Base-by-base conservation (phyloP, 1,140 invertebrate species). In the Magallana ariakensis region DNA sequence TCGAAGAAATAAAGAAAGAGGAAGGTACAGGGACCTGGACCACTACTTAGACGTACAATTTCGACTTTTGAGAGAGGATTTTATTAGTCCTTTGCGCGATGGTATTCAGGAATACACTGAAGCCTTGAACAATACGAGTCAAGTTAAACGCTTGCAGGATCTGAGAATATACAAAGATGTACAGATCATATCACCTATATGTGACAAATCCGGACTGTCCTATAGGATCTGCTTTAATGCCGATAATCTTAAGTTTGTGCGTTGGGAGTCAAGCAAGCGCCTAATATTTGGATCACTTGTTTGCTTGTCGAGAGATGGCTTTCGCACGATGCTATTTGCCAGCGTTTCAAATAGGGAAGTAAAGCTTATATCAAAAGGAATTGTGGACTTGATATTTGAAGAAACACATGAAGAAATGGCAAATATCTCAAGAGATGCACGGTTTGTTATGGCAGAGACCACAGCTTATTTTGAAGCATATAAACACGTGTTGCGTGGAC, bases 41-140 rank as follows among this genome's bases (percentile, higher is more conserved):
- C 96, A 97, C 90, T 98, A 98, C 91, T 93, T 98, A 6, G 96
- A 97, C 90, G 95, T 96, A 0, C 97, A 98, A 88, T 97, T 97
- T 91, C 94, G 96, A 15, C 93, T 97, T 1, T 92, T 97, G 33
- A 93, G 96, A 11, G 97, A 98, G 94, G 97, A 98, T 90, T 95
- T 95, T 82, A 83, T 94, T 60, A 80, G 89, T 0, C 93, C 95
- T 55, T 83, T 95, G n/a, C 85, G 95, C 87, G 89, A 93, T 19
- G 95, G 95, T 22, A 89, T 95, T 57, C 81, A 56, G 19, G 58
- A 87, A 15, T 92, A 91, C 70, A 87, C 88, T 55, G 56, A 60
- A 16, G 84, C 58, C 3, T 75, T 87, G n/a, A 56, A 57, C 13
- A n/a, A 54, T 66, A 57, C 58, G 22, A 7, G 16, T 5, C 19